These are phyloP conservation scores for Crax fasciolata DNA, from an alignment of 2,797 vertebrate genomes.

Conservation along the genomic window DNA sequence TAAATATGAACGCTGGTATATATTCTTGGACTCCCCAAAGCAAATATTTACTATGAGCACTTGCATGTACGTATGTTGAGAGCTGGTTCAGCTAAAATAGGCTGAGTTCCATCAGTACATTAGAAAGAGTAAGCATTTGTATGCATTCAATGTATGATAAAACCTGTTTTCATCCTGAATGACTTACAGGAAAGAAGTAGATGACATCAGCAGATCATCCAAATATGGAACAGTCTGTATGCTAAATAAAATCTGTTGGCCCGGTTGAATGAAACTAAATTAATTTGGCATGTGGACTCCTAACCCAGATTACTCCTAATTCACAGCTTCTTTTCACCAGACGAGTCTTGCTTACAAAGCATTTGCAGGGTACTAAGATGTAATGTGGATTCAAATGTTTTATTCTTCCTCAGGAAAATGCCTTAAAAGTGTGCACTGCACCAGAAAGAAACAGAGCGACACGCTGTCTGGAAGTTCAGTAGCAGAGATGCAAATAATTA, in stretches of 20 bases:
- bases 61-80: accelerated
- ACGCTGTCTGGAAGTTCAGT: constrained; percentile 46
- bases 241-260: constrained; percentile 59
- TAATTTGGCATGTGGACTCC: constrained; percentile 61
- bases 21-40: not conserved
- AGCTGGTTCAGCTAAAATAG: not conserved
- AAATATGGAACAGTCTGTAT: constrained; percentile 34
- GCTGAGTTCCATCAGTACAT: not conserved
- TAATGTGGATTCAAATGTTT: constrained; percentile 37
- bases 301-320: constrained; percentile 50
- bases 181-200: not conserved
- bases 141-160: not conserved
- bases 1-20: not conserved
- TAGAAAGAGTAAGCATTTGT: not conserved
- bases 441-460: not conserved
- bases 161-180: not conserved
- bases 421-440: not conserved
- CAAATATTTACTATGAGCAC: not conserved
- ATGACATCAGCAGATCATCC: constrained; percentile 25
- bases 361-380: not conserved
- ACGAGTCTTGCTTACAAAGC: constrained; percentile 48
- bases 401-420: constrained; percentile 17
- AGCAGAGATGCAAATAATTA: constrained; percentile 39
- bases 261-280: constrained; percentile 13
- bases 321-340: not conserved